Conservation (phyloP, 2,888 invertebrate genomes). For the Adineta ricciae region DNA sequence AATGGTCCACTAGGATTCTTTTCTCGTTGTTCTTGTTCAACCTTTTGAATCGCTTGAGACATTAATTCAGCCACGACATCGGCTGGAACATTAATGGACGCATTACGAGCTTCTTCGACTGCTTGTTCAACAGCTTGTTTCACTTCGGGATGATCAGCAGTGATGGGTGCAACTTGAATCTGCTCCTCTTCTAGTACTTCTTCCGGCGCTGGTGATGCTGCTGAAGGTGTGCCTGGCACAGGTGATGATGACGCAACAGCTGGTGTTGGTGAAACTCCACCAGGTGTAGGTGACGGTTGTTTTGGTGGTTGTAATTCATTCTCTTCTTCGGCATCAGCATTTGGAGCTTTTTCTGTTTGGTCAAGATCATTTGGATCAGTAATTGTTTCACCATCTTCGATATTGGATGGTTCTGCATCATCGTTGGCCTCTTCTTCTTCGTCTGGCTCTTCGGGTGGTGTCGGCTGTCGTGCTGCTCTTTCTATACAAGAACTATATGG, state of each 20-base stretch:
- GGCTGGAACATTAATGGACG: constrained; percentile 39
- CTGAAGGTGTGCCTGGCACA: not conserved
- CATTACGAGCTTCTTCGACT: constrained; percentile 41
- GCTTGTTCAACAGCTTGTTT: constrained; percentile 43
- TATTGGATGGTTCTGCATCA: constrained; percentile 23
- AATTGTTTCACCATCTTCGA: constrained; percentile 16
- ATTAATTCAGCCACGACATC: constrained; percentile 45
- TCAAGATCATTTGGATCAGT: not conserved
- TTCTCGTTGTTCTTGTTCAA: constrained; percentile 42
- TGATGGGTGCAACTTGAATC: not conserved
- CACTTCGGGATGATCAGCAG: constrained; percentile 45
- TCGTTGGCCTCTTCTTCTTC: too few species aligned
- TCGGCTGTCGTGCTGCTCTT: not conserved
- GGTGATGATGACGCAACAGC: not conserved
- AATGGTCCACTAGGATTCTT: constrained; percentile 42
- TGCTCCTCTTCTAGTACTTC: constrained; percentile 36
- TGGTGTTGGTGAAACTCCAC: too few species aligned
- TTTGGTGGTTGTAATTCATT: not conserved
- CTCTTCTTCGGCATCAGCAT: not conserved
- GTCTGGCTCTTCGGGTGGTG: not conserved
- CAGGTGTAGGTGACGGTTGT: too few species aligned
- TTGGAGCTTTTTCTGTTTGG: not conserved
- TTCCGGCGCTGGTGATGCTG: constrained; percentile 36
- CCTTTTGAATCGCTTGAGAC: constrained; percentile 42
- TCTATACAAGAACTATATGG: not conserved